phyloP scores from a whole-genome alignment of 2,888 invertebrate species.

The Ferdinandea cuprea region DNA sequence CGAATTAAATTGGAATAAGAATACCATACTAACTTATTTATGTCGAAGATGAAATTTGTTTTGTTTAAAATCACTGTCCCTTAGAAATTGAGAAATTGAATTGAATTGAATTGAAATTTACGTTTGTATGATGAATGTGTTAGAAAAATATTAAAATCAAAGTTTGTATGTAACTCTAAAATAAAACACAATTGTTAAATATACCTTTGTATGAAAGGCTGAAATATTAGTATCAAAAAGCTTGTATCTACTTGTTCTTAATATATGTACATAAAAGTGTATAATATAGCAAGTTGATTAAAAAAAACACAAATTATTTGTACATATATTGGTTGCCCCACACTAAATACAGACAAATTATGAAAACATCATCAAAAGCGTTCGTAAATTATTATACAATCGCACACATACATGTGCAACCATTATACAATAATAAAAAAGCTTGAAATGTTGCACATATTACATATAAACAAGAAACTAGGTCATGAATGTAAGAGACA shows the following conservation, averaged over 20 bases:
- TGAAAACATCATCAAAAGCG: slow-evolving; percentile 67
- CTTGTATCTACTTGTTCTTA: neutral
- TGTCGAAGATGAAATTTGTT: neutral
- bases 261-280: slow-evolving; percentile 44
- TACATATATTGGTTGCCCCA: slow-evolving; percentile 25
- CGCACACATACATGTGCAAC: slow-evolving; percentile 45
- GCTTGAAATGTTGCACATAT: slow-evolving; percentile 68
- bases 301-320: slow-evolving; percentile 7
- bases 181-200: neutral
- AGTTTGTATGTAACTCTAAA: neutral
- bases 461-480: slow-evolving; percentile 80
- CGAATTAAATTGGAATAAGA: slow-evolving; percentile 25
- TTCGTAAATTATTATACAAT: slow-evolving; percentile 69
- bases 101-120: too few species aligned
- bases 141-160: too few species aligned
- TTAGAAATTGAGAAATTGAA: neutral
- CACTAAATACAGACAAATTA: slow-evolving; percentile 53
- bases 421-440: slow-evolving; percentile 71
- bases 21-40: neutral
- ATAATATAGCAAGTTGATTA: slow-evolving; percentile 31
- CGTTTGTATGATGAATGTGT: too few species aligned
- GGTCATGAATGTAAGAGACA: slow-evolving; percentile 83
- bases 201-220: slow-evolving; percentile 4
- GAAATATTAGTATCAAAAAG: slow-evolving; percentile 12
- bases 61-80: neutral